A percentile compares a stretch with the other conserved stretches of the same genome.
Evolutionary conservation across 1,140 invertebrate species (phyloP).

Genomic region (Drosophila repletoides): DNA sequence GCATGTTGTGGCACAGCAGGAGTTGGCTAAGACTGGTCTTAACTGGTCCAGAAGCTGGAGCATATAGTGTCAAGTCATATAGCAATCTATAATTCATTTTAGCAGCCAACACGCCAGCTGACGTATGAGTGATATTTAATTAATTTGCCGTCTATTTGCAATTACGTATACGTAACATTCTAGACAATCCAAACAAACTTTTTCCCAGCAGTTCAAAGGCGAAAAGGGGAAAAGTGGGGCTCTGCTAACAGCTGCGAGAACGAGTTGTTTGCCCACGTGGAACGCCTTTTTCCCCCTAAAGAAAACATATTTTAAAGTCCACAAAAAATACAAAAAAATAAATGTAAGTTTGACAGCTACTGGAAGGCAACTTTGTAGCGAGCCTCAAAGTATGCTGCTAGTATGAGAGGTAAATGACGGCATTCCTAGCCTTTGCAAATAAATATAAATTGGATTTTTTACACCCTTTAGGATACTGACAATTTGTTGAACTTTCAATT

Average conservation of each 20-base stretch:
- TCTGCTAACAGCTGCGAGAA: conserved; percentile 11
- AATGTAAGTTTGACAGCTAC: conserved; percentile 27
- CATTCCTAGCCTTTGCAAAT: not conserved
- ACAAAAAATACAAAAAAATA: no score
- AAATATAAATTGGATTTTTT: conserved; percentile 48
- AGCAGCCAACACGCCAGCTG: conserved; percentile 10
- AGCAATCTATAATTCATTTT: conserved; percentile 5
- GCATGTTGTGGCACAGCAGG: not conserved
- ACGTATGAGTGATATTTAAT: conserved; percentile 54
- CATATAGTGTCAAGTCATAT: conserved; percentile 14
- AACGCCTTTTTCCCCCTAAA: not conserved
- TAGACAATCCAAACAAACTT: conserved; percentile 26
- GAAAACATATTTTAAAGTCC: conserved; percentile 33
- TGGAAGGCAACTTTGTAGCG: conserved; percentile 35
- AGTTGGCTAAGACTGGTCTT: no score
- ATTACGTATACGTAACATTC: conserved; percentile 20
- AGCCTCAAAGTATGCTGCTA: conserved; percentile 16
- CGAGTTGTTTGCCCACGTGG: conserved; percentile 33
- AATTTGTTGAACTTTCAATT: conserved; percentile 18
- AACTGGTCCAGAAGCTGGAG: no score
- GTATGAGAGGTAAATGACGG: not conserved
- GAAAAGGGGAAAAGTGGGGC: not conserved
- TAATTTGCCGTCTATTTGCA: conserved; percentile 43
- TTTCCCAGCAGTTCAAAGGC: not conserved
- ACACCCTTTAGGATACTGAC: conserved; percentile 32